Evolutionary conservation across 2,113 vertebrate species (phyloP).

Genomic region (Sapayoa aenigma): DNA sequence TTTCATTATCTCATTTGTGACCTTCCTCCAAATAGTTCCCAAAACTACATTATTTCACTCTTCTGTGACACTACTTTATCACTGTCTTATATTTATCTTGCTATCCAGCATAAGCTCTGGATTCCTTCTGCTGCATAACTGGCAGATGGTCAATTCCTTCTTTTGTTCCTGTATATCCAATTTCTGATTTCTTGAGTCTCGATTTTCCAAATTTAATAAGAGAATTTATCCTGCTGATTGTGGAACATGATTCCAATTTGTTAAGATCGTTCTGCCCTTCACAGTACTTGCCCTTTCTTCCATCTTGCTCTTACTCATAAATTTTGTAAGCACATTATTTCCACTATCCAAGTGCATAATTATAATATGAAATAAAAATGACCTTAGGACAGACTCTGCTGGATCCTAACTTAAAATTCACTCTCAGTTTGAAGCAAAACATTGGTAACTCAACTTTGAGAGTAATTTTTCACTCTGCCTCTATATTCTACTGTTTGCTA

Average conservation of each 20-base stretch:
- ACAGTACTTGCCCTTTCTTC: background rate
- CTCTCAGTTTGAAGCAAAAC: background rate
- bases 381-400: background rate
- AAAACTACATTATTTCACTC: background rate
- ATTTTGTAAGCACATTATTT: background rate
- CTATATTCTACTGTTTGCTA: background rate
- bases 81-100: background rate
- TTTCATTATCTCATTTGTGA: background rate
- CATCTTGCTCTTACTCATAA: background rate
- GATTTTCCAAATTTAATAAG: background rate
- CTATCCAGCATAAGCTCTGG: background rate
- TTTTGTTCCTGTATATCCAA: background rate
- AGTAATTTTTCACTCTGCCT: background rate
- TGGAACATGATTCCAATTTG: background rate
- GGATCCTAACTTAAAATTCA: background rate
- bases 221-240: background rate
- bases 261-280: background rate
- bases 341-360: background rate
- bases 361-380: constrained; percentile 10
- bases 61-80: background rate
- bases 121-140: background rate
- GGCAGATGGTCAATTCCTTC: background rate
- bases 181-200: background rate
- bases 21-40: background rate
- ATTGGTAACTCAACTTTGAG: background rate